Conservation (phyloP, 2,797 vertebrate genomes). For the Lateolabrax maculatus region DNA sequence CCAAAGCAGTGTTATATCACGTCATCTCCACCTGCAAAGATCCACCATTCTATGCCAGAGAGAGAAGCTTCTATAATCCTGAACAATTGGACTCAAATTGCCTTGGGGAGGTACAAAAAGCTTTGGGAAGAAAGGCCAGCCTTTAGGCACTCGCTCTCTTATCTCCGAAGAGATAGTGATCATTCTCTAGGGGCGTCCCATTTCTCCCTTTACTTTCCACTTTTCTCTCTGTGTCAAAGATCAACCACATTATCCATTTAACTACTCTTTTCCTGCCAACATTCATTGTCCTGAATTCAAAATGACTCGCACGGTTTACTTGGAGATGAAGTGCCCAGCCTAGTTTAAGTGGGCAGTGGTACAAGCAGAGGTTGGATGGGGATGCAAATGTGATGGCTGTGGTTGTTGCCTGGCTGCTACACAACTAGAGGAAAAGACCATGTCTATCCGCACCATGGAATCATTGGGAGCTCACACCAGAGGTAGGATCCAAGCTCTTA, state of each 20-base stretch:
- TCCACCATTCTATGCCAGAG: conserved; percentile 63
- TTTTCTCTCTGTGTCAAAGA: conserved; percentile 46
- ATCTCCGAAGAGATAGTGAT: conserved; percentile 75
- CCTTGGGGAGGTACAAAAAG: conserved; percentile 70
- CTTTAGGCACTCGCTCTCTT: conserved; percentile 76
- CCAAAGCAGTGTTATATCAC: conserved; percentile 53
- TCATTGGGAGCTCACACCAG: conserved; percentile 28
- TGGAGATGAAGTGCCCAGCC: conserved; percentile 26
- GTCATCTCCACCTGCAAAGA: conserved; percentile 65
- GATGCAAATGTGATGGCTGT: conserved; percentile 65
- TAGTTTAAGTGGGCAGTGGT: conserved; percentile 15
- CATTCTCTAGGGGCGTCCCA: conserved; percentile 65
- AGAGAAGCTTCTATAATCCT: conserved; percentile 70
- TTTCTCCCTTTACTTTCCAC: conserved; percentile 54
- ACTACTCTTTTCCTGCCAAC: conserved; percentile 24
- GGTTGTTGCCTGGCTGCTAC: conserved; percentile 49
- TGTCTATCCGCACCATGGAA: conserved; percentile 33
- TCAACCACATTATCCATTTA: conserved; percentile 32
- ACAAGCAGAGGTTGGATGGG: conserved; percentile 34
- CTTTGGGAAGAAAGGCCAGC: conserved; percentile 72
- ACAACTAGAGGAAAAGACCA: conserved; percentile 55
- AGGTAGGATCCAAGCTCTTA: conserved; percentile 40
- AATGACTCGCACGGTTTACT: conserved; percentile 13
- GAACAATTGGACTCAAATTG: conserved; percentile 69
- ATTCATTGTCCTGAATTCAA: conserved; percentile 34